Evolutionary conservation across 2,113 vertebrate species (phyloP).

Genomic region (Lontra canadensis): DNA sequence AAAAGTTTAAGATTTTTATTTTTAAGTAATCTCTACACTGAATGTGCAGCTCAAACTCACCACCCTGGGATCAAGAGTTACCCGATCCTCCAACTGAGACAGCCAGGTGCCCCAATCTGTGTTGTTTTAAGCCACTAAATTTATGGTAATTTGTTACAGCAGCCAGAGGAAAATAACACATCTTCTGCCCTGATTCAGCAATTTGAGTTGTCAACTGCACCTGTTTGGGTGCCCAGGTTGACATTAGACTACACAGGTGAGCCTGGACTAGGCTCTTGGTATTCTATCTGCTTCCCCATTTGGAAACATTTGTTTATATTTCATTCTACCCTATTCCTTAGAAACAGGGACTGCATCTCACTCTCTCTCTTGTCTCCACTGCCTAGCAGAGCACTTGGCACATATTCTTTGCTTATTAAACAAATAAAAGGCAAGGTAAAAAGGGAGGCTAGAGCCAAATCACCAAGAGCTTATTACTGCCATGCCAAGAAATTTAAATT

Average conservation of each 20-base stretch:
- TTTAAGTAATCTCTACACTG: background rate
- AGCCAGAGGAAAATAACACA: background rate
- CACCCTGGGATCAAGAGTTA: background rate
- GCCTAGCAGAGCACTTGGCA: background rate
- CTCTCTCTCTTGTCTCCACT: background rate
- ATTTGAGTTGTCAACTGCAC: background rate
- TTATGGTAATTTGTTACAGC: background rate
- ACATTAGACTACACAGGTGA: background rate
- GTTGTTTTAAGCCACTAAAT: background rate
- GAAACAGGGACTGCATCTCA: background rate
- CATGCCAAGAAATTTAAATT: conserved; percentile 14
- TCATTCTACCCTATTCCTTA: background rate
- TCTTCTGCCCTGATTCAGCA: background rate
- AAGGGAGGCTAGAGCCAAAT: background rate
- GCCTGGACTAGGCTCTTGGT: background rate
- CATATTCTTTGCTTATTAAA: background rate
- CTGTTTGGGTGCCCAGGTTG: background rate
- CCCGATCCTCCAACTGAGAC: background rate
- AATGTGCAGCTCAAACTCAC: background rate
- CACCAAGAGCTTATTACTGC: background rate
- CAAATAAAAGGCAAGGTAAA: background rate
- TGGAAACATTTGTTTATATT: background rate
- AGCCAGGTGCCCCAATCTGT: background rate
- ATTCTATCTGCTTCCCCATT: background rate
- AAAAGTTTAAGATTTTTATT: background rate